Evolutionary conservation across 2,113 vertebrate species (phyloP), one percentile per base, ranked within the genome.

Genomic region (Scopus umbretta): DNA sequence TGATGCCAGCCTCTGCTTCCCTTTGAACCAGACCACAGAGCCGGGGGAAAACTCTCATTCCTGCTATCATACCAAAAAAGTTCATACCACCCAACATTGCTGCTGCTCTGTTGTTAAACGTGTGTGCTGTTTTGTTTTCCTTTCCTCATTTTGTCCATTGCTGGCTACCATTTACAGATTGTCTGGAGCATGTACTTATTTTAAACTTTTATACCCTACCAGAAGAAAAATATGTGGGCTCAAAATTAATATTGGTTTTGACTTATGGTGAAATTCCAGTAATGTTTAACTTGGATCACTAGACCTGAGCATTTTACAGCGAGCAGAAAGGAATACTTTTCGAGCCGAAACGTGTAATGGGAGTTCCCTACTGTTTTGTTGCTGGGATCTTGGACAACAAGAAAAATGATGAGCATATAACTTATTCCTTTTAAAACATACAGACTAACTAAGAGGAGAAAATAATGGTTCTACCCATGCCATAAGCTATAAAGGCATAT

Each of bases 211-310:
- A 97, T 98, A 96, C 92, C 82, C 93, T 97, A 98, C 96, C 92
- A 98, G 90, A 98, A 98, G 94, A 97, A 98, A 98, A 98, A 97
- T 97, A 98, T 96, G 96, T 96, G 97, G 97, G 94, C 95, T 98
- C 94, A 97, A 97, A 98, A 97, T 98, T 98, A 98, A 98, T 98
- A 98, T 98, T 98, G 97, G 95, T 98, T 98, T 98, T 98, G 97
- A 98, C 97, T 98, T 98, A 98, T 93, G 96, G 97, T 97, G 97
- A 98, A 98, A 98, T 98, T 98, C 98, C 97, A 98, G 93, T 97
- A 97, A 97, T 98, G 98, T 98, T 98, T 98, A 96, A 98, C 98
- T 98, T 98, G 98, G 98, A 98, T 97, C 94, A 94, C 94, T 81
- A 86, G 94, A 94, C 90, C 90, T 91, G 91, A 1, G 38, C 63